Base-by-base conservation (phyloP, 2,888 invertebrate genomes). In the Campaea margaritaria region DNA sequence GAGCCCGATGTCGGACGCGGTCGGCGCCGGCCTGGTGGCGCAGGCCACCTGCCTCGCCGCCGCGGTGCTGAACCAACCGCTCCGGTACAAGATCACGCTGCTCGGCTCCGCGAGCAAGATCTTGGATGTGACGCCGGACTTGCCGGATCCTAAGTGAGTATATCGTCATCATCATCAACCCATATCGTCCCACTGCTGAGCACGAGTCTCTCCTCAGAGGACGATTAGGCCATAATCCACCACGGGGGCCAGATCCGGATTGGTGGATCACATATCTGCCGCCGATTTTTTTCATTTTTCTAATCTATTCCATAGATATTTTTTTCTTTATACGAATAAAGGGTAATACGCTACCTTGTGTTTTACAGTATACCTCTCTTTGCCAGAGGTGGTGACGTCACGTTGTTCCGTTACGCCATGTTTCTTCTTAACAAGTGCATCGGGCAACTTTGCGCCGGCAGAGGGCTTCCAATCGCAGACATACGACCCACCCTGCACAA, bases 341-440 rank as follows among this genome's bases (percentile, higher is more conserved):
- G n/a, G n/a, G n/a, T n/a, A n/a, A n/a, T n/a, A n/a, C n/a, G n/a
- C n/a, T n/a, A n/a, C n/a, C n/a, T n/a, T n/a, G n/a, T 14, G 1
- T 39, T 44, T 88, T 90, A 13, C 85, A 98, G 98, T 77, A 97
- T 98, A 83, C 97, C 98, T 0, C 87, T 98, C 12, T 97, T 95
- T 83, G 94, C 95, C 0, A 94, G 96, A 74, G 95, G 96, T 42
- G 96, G 96, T 72, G 96, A 97, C 76, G 94, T 95, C 61, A 94
- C 96, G 9, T 93, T 96, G 69, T 97, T 98, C 80, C 95, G 96
- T 63, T 98, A 98, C 85, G 99, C 96, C 4, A 96, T 99, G 65
- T 99, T 97, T 81, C 93, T 99, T 12, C 89, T 99, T 31, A 99
- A 99, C 90, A 98, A 98, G 87, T 98, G 99, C 81, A 96, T 99